Conservation (phyloP, 1,140 invertebrate species). For the Drosophila bocqueti region DNA sequence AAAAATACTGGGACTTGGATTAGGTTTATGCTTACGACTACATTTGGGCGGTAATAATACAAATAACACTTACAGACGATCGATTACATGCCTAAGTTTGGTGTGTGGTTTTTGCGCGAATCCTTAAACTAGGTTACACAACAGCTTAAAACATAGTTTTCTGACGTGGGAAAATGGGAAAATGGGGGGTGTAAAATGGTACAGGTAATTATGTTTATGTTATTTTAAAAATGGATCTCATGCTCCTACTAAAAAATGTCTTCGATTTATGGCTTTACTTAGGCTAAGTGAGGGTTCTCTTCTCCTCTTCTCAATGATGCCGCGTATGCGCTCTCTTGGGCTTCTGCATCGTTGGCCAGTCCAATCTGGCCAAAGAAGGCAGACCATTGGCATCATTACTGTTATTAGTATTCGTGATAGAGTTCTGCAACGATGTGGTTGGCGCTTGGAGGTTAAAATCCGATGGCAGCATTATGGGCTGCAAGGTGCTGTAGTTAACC, state of each 20-base stretch:
- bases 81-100: slow-evolving; percentile 50
- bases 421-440: slow-evolving; percentile 34
- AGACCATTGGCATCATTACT: slow-evolving; percentile 28
- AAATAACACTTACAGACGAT: slow-evolving; percentile 57
- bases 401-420: slow-evolving; percentile 32
- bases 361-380: slow-evolving; percentile 45
- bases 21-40: slow-evolving; percentile 43
- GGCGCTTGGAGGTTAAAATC: slow-evolving; percentile 65
- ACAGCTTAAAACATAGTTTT: slow-evolving; percentile 45
- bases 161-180: neutral
- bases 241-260: slow-evolving; percentile 35
- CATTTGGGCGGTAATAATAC: slow-evolving; percentile 47
- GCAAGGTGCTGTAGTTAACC: slow-evolving; percentile 63
- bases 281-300: neutral
- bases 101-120: slow-evolving; percentile 26
- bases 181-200: slow-evolving; percentile 23
- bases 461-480: slow-evolving; percentile 60
- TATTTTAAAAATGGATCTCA: slow-evolving; percentile 36
- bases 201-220: slow-evolving; percentile 20
- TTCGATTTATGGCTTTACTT: slow-evolving; percentile 41
- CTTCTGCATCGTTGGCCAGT: slow-evolving; percentile 53
- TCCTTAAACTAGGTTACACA: slow-evolving; percentile 45
- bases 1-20: slow-evolving; percentile 52
- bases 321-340: slow-evolving; percentile 52
- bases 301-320: slow-evolving; percentile 24